Evolutionary conservation across 2,888 invertebrate genomes (phyloP).

Genomic region (Agrochola lychnidis): DNA sequence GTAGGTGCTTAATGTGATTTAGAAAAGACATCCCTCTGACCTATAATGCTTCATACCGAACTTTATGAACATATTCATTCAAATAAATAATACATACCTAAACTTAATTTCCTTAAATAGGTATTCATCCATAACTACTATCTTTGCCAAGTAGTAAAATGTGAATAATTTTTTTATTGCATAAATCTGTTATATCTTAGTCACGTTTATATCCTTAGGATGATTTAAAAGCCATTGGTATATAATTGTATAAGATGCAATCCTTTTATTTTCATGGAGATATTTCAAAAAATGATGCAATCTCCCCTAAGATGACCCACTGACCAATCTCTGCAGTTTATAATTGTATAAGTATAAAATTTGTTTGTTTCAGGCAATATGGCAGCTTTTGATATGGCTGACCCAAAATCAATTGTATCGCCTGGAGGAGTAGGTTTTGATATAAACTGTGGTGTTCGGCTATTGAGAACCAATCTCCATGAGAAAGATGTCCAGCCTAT

Average conservation of each 20-base stretch:
- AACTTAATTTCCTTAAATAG: neutral
- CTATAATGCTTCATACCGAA: neutral
- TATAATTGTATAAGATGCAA: neutral
- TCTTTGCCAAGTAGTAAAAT: neutral
- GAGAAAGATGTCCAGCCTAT: slow-evolving; percentile 98
- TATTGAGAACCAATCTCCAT: slow-evolving; percentile 97
- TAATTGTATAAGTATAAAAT: neutral
- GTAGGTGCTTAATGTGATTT: neutral
- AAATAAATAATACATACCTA: neutral
- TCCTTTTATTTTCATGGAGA: neutral
- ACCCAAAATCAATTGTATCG: slow-evolving; percentile 98
- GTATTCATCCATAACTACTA: too few species aligned
- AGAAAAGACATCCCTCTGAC: neutral
- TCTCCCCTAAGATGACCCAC: too few species aligned
- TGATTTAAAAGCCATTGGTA: neutral
- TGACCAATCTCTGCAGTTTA: neutral
- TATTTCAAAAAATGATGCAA: slow-evolving; percentile 35
- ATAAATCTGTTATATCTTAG: neutral
- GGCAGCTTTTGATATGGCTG: slow-evolving; percentile 99
- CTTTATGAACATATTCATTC: neutral
- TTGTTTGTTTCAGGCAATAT: slow-evolving; percentile 95
- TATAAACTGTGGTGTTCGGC: slow-evolving; percentile 99
- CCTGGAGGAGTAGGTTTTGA: slow-evolving; percentile 99
- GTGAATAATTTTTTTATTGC: neutral
- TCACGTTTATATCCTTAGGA: neutral